Evolutionary conservation across 2,888 invertebrate species (phyloP).

Genomic region (Coenonympha arcania): DNA sequence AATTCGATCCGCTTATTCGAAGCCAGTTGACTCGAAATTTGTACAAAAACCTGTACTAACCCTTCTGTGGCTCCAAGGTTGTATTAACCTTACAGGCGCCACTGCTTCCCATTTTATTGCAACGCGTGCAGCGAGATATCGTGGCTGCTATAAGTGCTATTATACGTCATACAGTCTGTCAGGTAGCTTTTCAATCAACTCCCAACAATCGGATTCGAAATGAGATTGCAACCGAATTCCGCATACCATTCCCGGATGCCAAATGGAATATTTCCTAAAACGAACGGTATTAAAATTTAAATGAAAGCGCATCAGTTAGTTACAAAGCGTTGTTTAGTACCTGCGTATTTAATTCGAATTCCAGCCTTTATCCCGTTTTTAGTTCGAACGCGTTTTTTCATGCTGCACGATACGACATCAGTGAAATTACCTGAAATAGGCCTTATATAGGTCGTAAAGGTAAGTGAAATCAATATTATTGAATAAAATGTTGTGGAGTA

Average conservation of each 20-base stretch:
- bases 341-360: conserved; percentile 41
- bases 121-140: no score
- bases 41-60: no score
- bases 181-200: conserved; percentile 7
- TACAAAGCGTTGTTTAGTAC: conserved; percentile 32
- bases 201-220: conserved; percentile 2
- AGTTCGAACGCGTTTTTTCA: conserved; percentile 2
- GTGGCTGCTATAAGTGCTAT: no score
- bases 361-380: conserved; percentile 30
- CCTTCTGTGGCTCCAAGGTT: no score
- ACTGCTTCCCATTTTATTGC: no score
- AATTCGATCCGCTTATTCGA: no score
- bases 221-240: conserved; percentile 18
- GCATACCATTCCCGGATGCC: conserved; percentile 7
- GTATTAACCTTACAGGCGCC: no score
- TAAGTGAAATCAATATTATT: no score
- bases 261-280: conserved; percentile 26
- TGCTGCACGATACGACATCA: not conserved
- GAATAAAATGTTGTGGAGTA: no score
- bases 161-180: not conserved
- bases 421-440: no score
- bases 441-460: no score
- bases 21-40: no score
- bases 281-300: conserved; percentile 26
- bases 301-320: conserved; percentile 24